A percentile compares a stretch with the other conserved stretches of the same genome.
These are phyloP conservation scores for Thymallus thymallus DNA, from an alignment of 2,113 vertebrate genomes.

Conservation along the genomic window DNA sequence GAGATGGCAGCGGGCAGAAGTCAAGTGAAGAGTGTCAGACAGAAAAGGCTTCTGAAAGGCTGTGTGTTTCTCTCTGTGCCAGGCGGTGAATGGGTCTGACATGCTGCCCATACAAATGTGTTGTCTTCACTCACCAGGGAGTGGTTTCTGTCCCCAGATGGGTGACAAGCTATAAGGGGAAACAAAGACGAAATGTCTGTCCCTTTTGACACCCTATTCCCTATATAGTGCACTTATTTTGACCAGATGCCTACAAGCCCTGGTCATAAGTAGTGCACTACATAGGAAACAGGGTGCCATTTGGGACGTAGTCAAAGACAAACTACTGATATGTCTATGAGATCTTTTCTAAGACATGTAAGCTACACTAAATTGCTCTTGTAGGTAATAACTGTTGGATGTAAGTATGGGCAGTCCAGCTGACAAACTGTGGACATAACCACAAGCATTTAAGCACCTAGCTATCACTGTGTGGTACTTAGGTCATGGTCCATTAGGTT, in stretches of 20 bases:
- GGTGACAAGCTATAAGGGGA: constrained; percentile 2
- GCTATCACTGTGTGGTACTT: neutral
- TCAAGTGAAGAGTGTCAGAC: constrained; percentile 26
- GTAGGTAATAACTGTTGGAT: neutral
- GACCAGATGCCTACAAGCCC: too few relatives aligned
- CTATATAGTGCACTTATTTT: too few relatives aligned
- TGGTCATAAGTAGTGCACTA: too few relatives aligned
- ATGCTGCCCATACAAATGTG: constrained; percentile 4
- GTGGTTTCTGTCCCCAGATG: neutral
- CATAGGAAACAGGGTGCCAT: too few relatives aligned
- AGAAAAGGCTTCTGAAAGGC: constrained; percentile 11
- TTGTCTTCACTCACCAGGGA: neutral
- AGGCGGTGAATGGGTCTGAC: constrained; percentile 5
- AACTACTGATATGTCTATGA: neutral
- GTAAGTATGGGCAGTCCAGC: neutral
- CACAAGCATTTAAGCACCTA: neutral
- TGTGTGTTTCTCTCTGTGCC: neutral
- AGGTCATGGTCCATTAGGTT: neutral
- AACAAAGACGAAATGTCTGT: neutral
- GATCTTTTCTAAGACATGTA: neutral
- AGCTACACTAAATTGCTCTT: neutral
- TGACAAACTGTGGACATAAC: neutral
- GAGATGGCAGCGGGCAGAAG: constrained; percentile 10
- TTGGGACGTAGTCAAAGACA: neutral
- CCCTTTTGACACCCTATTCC: too few relatives aligned